Base-by-base conservation (phyloP, 2,888 invertebrate species). In the Drosophila multiciliata region DNA sequence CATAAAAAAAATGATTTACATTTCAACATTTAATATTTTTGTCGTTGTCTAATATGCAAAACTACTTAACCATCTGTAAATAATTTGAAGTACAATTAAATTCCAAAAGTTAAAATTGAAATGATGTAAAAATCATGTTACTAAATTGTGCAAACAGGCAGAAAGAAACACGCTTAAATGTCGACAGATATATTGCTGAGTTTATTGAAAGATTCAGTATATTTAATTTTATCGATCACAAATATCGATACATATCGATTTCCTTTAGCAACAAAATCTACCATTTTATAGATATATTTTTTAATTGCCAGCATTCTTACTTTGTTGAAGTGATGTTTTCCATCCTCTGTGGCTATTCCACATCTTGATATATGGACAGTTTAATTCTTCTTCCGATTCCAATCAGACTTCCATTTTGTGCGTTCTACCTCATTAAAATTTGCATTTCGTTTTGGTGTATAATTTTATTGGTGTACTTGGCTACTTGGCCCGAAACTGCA, bases 381-480 rank as follows among this genome's bases (percentile, higher is more conserved):
- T 26, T 32, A 61, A 66, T 49, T 66, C 35, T 42, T 57, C 33
- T 60, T 49, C 42, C 66, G 35, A 15, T 32, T 54, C 11, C 38
- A 74, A 73, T 74, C 59, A 40, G 32, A 20, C 40, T 49, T 59
- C 15, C 29, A 33, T 57, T 49, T 48, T 48, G 48, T 53, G 52
- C 42, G 48, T 40, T 32, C 50, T 26, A 60, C 42, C 66, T 80
- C 48, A 70, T 66, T 64, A 57, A 52, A 66, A 76, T 70, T 66
- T 53, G 33, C 58, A 64, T 65, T 54, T 66, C n/a, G 50, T 9
- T 23, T 26, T 48, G n/a, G 35, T 20, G 9, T 33, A 17, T n/a
- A 26, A 52, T 49, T 23, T 60, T 42, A 42, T 36, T 40, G 29
- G 29, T 29, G 29, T 29, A 29, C 38, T 38, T 26, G 29, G 48